A percentile compares a stretch with the other conserved stretches of the same genome.
Evolutionary conservation across 2,888 invertebrate species (phyloP).

Genomic region (Nomada ferruginata): DNA sequence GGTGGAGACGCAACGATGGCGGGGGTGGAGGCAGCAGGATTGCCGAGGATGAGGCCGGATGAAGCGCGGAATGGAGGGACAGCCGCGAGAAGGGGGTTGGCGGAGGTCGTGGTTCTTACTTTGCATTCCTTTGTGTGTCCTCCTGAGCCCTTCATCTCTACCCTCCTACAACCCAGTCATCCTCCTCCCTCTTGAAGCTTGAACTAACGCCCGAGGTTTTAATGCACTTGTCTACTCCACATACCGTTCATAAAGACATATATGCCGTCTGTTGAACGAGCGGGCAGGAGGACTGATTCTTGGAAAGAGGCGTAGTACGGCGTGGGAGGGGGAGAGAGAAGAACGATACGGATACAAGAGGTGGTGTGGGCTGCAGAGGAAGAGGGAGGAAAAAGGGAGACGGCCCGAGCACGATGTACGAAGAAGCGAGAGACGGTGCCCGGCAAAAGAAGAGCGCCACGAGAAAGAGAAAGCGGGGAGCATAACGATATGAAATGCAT

Average conservation of each 20-base stretch:
- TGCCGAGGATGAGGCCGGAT: slow-evolving; percentile 45
- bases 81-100: slow-evolving; percentile 60
- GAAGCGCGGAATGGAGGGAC: slow-evolving; percentile 41
- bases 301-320: slow-evolving; percentile 69
- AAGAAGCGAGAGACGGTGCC: slow-evolving; percentile 56
- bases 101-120: slow-evolving; percentile 80
- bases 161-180: slow-evolving; percentile 68
- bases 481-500: slow-evolving; percentile 76
- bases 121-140: slow-evolving; percentile 84
- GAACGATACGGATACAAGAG: slow-evolving; percentile 43
- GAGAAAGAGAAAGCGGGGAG: slow-evolving; percentile 63
- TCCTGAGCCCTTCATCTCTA: slow-evolving; percentile 76
- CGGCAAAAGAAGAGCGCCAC: slow-evolving; percentile 55
- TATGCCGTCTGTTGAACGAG: slow-evolving; percentile 78
- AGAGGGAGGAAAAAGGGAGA: slow-evolving; percentile 45
- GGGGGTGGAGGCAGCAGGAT: slow-evolving; percentile 47
- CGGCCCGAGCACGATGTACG: slow-evolving; percentile 41
- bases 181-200: slow-evolving; percentile 78
- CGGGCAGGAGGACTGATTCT: slow-evolving; percentile 74
- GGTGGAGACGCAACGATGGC: slow-evolving; percentile 40
- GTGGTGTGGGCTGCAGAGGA: slow-evolving; percentile 30
- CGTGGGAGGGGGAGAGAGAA: slow-evolving; percentile 50
- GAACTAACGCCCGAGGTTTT: slow-evolving; percentile 84
- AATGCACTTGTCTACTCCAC: slow-evolving; percentile 84
- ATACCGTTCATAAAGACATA: slow-evolving; percentile 83